Evolutionary conservation across 2,888 invertebrate genomes (phyloP), one percentile per base, ranked within the genome.

Genomic region (Lissocephala sabroskyi): DNA sequence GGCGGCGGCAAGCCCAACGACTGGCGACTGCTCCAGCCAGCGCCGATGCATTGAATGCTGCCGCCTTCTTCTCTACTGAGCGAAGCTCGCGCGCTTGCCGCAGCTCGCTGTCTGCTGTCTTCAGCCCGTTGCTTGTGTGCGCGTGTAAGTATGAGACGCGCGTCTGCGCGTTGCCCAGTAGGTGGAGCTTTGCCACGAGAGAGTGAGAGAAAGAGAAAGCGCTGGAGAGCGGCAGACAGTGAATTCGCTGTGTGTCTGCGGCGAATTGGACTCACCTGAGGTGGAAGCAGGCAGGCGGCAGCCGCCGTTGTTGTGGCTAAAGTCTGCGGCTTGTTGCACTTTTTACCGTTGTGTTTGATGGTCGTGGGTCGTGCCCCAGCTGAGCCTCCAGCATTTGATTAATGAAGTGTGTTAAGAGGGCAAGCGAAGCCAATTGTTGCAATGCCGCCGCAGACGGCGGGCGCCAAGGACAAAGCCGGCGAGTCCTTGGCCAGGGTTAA

Each of bases 351-450:
- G 6, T 19, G 18, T 7, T 2, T 42, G 19, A 10, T 30, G 17
- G 30, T 10, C 17, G 17, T 37, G 16, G 17, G 16, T 32, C 37
- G 40, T 23, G 6, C 41, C 35, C 29, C n/a, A 35, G 23, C 37
- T 19, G 19, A 17, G 37, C 50, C 49, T 48, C 50, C 54, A 52
- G 61, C 57, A 64, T 56, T 70, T 77, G 71, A 71, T 71, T 82
- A 81, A 81, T 81, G 81, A 81, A 81, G 74, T 82, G 80, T 81
- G 82, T 82, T 81, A 82, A 80, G 82, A 80, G 81, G 82, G 70
- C 82, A 81, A 65, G 62, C 65, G 62, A 53, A 49, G 62, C 52
- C 45, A 60, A 59, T 59, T 59, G 59, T 59, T 59, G 59, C 59
- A 62, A 57, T 52, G 54, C 45, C 58, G 41, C 35, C 18, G 36